A percentile compares a stretch with the other conserved stretches of the same genome.
These are phyloP conservation scores for Adoxophyes honmai DNA, from an alignment of 1,140 invertebrate genomes.

Conservation along the genomic window DNA sequence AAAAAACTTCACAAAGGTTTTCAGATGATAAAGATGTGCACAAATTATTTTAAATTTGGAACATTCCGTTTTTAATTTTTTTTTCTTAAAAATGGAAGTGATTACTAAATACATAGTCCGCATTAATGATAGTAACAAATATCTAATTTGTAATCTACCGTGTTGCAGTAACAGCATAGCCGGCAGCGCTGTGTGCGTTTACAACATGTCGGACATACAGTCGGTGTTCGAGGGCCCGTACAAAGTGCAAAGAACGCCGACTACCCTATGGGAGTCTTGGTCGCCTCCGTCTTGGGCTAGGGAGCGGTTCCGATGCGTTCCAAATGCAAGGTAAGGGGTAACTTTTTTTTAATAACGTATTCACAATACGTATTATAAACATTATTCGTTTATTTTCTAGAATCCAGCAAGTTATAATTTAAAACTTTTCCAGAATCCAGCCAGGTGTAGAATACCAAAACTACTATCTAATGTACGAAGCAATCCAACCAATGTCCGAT, in stretches of 20 bases:
- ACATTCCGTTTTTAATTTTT: too few species aligned
- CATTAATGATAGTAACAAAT: too few species aligned
- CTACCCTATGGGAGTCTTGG: conserved; percentile 86
- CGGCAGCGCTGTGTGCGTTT: conserved; percentile 96
- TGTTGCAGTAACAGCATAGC: conserved; percentile 89
- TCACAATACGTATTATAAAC: too few species aligned
- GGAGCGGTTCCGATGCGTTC: conserved; percentile 79
- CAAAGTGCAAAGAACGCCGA: conserved; percentile 87
- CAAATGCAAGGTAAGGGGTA: conserved; percentile 48
- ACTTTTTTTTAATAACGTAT: too few species aligned
- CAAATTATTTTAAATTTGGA: too few species aligned
- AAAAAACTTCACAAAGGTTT: too few species aligned
- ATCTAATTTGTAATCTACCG: too few species aligned
- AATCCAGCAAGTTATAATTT: conserved; percentile 1
- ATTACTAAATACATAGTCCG: too few species aligned
- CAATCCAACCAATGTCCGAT: conserved; percentile 85
- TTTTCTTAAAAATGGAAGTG: too few species aligned
- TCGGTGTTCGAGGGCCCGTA: conserved; percentile 92
- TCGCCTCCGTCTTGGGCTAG: conserved; percentile 50
- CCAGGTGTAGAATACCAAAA: conserved; percentile 83
- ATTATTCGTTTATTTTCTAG: too few species aligned
- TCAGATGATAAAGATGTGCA: too few species aligned
- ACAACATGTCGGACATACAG: conserved; percentile 90
- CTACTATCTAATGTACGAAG: conserved; percentile 93
- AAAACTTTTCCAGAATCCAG: conserved; percentile 42